Conservation (phyloP, 2,113 vertebrate species). For the Aptenodytes forsteri region DNA sequence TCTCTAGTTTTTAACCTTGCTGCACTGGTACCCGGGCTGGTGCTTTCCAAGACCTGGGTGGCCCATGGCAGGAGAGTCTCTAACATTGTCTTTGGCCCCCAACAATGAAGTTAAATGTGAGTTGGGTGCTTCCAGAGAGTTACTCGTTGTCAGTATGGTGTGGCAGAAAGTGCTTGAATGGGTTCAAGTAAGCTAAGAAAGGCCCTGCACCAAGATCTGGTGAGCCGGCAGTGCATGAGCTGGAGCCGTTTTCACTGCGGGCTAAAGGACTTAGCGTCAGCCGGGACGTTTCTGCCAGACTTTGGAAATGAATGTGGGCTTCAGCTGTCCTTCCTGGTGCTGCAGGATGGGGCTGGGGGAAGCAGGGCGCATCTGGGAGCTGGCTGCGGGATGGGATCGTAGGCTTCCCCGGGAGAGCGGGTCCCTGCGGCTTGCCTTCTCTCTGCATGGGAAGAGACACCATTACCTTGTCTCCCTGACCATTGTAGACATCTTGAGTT, state of each 20-base stretch:
- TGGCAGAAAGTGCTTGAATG: background rate
- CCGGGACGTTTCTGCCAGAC: background rate
- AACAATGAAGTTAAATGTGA: background rate
- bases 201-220: fast-evolving
- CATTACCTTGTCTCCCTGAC: background rate
- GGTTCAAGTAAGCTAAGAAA: background rate
- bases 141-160: fast-evolving
- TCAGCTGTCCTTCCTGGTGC: no score
- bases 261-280: background rate
- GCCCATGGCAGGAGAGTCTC: background rate
- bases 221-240: no score
- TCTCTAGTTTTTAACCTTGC: background rate
- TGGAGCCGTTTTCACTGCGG: fast-evolving
- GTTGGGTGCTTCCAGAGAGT: background rate
- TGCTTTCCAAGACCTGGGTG: background rate
- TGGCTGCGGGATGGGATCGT: fast-evolving
- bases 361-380: background rate
- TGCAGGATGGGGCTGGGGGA: background rate
- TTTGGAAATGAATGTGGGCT: background rate
- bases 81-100: fast-evolving
- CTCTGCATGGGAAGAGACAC: no score
- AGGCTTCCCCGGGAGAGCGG: background rate
- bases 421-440: background rate
- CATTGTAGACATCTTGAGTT: fast-evolving
- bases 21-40: background rate